These are phyloP conservation scores for Orussus abietinus DNA, from an alignment of 1,140 invertebrate species.

Conservation along the genomic window DNA sequence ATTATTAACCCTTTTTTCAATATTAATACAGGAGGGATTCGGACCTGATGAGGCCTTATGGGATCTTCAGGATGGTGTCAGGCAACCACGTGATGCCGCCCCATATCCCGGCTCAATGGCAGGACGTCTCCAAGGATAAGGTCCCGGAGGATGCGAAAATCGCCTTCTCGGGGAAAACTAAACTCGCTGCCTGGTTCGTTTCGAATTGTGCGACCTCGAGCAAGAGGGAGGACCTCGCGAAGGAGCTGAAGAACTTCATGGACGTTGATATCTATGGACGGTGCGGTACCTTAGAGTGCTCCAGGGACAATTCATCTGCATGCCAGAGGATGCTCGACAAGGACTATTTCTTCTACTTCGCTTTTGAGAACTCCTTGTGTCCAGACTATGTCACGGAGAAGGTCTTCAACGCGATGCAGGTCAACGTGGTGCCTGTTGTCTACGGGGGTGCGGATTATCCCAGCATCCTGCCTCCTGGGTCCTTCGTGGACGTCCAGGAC, in stretches of 20 bases:
- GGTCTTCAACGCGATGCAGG: conserved; percentile 51
- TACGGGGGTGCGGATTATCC: conserved; percentile 57
- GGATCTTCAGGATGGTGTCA: no score
- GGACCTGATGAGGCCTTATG: no score
- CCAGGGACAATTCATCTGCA: conserved; percentile 25
- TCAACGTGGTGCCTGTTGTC: conserved; percentile 54
- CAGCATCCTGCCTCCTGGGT: conserved; percentile 54
- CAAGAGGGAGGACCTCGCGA: conserved; percentile 55
- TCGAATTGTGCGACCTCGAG: conserved; percentile 60
- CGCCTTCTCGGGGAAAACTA: conserved; percentile 39
- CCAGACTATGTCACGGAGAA: conserved; percentile 66
- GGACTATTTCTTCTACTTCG: conserved; percentile 65
- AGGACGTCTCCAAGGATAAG: no score
- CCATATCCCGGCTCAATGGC: no score
- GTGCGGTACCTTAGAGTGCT: conserved; percentile 54
- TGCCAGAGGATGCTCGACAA: conserved; percentile 49
- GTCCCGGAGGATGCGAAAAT: no score
- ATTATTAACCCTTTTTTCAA: no score
- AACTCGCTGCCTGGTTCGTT: conserved; percentile 61
- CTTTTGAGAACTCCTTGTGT: conserved; percentile 64
- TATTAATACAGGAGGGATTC: no score
- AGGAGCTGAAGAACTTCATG: conserved; percentile 56
- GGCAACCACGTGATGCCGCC: no score
- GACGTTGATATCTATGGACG: conserved; percentile 67
- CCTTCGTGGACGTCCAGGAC: conserved; percentile 60